Evolutionary conservation across 2,888 invertebrate genomes (phyloP).

Genomic region (Tanytarsus gracilentus): DNA sequence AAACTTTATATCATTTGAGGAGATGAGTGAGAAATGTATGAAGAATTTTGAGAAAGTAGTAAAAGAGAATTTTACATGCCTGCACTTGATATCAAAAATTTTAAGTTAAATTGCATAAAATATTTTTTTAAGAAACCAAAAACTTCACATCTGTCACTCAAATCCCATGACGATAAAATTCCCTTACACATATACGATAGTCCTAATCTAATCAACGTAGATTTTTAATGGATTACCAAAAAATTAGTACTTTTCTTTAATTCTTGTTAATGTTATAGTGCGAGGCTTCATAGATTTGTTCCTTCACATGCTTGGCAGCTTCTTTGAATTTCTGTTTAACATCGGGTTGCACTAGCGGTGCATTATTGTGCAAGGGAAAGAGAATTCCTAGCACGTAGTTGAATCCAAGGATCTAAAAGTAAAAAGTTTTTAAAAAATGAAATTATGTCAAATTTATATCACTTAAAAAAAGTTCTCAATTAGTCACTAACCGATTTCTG

Average conservation of each 20-base stretch:
- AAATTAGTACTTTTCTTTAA: neutral
- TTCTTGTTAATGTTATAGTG: slow-evolving; percentile 21
- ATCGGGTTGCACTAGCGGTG: slow-evolving; percentile 32
- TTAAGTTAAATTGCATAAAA: too few species aligned
- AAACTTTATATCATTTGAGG: too few species aligned
- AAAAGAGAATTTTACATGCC: too few species aligned
- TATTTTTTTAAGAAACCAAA: slow-evolving; percentile 8
- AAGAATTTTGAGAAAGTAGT: too few species aligned
- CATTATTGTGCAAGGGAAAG: slow-evolving; percentile 44
- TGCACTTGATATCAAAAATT: too few species aligned
- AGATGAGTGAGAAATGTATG: too few species aligned
- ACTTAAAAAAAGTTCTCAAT: slow-evolving; percentile 19
- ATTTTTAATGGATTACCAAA: too few species aligned
- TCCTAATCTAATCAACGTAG: too few species aligned
- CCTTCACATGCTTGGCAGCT: slow-evolving; percentile 68
- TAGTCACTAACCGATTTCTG: slow-evolving; percentile 56
- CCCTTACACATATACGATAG: too few species aligned
- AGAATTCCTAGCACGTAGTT: slow-evolving; percentile 68
- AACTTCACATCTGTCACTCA: neutral
- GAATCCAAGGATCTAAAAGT: slow-evolving; percentile 59
- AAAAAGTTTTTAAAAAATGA: slow-evolving; percentile 10
- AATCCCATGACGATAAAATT: neutral
- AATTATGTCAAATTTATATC: slow-evolving; percentile 15
- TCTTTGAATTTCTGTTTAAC: slow-evolving; percentile 58
- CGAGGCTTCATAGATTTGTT: slow-evolving; percentile 39